phyloP scores from a whole-genome alignment of 2,113 vertebrate genomes.

The Pagrus major region DNA sequence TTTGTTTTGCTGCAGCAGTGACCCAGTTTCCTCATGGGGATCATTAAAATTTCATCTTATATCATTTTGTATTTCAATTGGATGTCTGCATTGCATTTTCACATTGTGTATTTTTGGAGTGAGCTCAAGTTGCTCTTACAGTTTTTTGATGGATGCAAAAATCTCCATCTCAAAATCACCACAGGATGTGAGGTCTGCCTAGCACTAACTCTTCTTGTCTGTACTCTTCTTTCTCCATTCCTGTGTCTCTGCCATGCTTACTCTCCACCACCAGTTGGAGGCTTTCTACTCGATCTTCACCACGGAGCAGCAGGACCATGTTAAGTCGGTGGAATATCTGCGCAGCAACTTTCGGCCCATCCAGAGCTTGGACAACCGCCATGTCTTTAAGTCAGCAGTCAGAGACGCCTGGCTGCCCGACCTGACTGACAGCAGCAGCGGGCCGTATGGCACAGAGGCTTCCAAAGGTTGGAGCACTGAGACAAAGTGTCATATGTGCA shows the following conservation, averaged over 20 bases:
- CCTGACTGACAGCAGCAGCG: conserved; percentile 87
- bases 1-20: conserved; percentile 11
- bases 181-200: neutral
- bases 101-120: conserved; percentile 4
- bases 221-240: neutral
- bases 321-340: conserved; percentile 97
- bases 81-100: neutral
- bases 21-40: conserved; percentile 37
- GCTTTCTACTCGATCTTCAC: conserved; percentile 99
- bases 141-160: neutral
- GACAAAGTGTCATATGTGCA: neutral
- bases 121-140: neutral
- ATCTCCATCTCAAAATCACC: neutral
- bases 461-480: conserved; percentile 89
- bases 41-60: conserved; percentile 31
- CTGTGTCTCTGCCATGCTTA: neutral
- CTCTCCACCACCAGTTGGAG: conserved; percentile 87
- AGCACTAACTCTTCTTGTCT: neutral
- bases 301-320: conserved; percentile 98
- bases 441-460: conserved; percentile 90
- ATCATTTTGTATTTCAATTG: conserved; percentile 22
- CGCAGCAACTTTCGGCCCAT: conserved; percentile 96
- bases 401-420: conserved; percentile 94
- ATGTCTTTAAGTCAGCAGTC: conserved; percentile 93
- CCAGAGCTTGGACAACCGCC: conserved; percentile 90